phyloP scores from a whole-genome alignment of 2,797 vertebrate genomes.

The Myripristis jacobus region DNA sequence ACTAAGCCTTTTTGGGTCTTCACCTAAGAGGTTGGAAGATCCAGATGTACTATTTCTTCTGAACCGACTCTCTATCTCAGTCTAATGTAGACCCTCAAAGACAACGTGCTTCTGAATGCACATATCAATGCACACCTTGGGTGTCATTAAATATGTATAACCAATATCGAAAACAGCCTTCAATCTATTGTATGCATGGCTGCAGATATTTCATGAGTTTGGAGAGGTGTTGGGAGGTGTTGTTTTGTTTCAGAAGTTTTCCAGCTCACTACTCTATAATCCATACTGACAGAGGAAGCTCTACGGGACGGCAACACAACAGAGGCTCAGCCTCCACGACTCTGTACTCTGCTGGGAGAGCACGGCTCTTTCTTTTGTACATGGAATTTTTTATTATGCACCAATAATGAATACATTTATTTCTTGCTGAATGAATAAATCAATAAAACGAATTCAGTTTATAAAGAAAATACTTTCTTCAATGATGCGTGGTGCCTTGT shows the following conservation, averaged over 20 bases:
- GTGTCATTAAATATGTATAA: constrained; percentile 75
- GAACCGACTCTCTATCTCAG: not conserved
- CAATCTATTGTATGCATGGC: constrained; percentile 65
- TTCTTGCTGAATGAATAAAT: constrained; percentile 51
- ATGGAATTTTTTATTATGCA: constrained; percentile 60
- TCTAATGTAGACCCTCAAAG: constrained; percentile 33
- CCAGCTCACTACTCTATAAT: constrained; percentile 72
- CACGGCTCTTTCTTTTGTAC: constrained; percentile 40
- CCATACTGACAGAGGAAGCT: constrained; percentile 68
- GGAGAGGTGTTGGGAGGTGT: constrained; percentile 46
- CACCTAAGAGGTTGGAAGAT: not conserved
- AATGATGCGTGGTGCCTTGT: constrained; percentile 19
- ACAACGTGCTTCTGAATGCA: constrained; percentile 46
- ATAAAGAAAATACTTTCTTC: constrained; percentile 40
- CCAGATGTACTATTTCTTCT: constrained; percentile 8
- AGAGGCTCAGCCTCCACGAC: constrained; percentile 54
- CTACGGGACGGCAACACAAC: constrained; percentile 63
- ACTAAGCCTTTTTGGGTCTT: not conserved
- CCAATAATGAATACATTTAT: constrained; percentile 60
- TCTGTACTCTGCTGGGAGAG: constrained; percentile 66
- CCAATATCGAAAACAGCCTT: constrained; percentile 63
- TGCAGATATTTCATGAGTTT: constrained; percentile 56
- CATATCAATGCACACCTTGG: constrained; percentile 64
- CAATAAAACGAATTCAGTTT: constrained; percentile 43
- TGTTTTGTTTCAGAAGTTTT: constrained; percentile 68